Percentiles rank a stretch among this genome's conserved stretches.
phyloP scores from a whole-genome alignment of 2,113 vertebrate genomes.

The Callorhinus ursinus region DNA sequence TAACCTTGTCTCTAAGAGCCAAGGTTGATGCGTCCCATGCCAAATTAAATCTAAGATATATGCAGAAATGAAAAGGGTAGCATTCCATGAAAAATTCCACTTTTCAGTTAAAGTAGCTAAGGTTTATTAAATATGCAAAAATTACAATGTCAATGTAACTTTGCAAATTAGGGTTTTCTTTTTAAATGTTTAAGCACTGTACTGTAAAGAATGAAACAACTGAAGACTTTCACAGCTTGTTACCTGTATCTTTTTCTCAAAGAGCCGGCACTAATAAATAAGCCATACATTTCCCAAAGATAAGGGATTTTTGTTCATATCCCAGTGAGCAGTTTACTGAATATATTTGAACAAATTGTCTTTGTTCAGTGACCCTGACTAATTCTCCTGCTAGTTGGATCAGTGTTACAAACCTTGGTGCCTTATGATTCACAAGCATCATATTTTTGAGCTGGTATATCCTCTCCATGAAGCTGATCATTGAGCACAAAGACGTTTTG shows the following conservation, averaged over 20 bases:
- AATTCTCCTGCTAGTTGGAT: conserved; percentile 69
- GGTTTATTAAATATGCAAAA: conserved; percentile 83
- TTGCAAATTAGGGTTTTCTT: conserved; percentile 75
- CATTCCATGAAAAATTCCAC: conserved; percentile 83
- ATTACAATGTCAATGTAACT: conserved; percentile 76
- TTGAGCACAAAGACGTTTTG: conserved; percentile 47
- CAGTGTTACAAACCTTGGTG: conserved; percentile 52
- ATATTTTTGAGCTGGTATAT: conserved; percentile 41
- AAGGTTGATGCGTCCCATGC: conserved; percentile 84
- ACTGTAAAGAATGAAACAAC: conserved; percentile 53
- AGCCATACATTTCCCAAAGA: conserved; percentile 69
- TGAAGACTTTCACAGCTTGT: conserved; percentile 45
- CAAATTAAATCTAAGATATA: conserved; percentile 83
- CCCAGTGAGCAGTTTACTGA: conserved; percentile 55
- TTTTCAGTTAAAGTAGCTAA: conserved; percentile 76
- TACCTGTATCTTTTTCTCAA: conserved; percentile 49
- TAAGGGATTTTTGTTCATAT: conserved; percentile 70
- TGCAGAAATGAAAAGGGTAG: conserved; percentile 82
- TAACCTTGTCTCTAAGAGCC: conserved; percentile 84
- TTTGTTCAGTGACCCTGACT: conserved; percentile 72
- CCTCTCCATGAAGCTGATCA: not conserved
- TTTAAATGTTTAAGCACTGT: conserved; percentile 39
- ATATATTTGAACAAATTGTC: conserved; percentile 74
- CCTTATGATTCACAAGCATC: conserved; percentile 44
- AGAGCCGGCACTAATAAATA: conserved; percentile 58